A percentile compares a stretch with the other conserved stretches of the same genome.
phyloP scores from a whole-genome alignment of 2,113 vertebrate species.

The Mesoclemmys tuberculata region DNA sequence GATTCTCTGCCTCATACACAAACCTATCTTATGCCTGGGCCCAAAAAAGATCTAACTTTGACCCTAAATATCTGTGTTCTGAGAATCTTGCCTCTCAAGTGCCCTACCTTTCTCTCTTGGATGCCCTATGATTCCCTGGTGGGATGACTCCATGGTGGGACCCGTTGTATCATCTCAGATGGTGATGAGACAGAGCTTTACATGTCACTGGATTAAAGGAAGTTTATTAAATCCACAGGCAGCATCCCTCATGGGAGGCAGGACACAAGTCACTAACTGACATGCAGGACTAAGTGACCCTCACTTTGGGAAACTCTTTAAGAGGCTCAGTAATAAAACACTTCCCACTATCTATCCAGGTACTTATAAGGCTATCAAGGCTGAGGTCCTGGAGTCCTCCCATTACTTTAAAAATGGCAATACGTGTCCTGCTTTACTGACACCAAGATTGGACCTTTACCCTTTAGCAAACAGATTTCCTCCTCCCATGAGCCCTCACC shows the following conservation, averaged over 20 bases:
- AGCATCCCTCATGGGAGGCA: background rate
- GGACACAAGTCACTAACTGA: background rate
- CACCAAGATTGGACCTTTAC: background rate
- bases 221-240: background rate
- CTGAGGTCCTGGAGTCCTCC: background rate
- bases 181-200: background rate
- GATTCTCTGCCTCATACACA: background rate
- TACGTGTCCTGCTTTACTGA: background rate
- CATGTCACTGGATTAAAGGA: background rate
- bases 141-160: background rate
- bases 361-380: background rate
- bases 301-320: background rate
- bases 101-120: background rate
- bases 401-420: background rate
- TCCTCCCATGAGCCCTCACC: no score
- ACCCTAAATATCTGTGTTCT: background rate
- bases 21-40: background rate
- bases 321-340: background rate
- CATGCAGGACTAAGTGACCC: background rate
- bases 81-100: background rate
- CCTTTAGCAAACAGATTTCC: background rate
- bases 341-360: background rate
- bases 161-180: background rate
- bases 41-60: background rate
- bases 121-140: background rate